Conservation (phyloP, 2,797 vertebrate species). For the Erithacus rubecula region DNA sequence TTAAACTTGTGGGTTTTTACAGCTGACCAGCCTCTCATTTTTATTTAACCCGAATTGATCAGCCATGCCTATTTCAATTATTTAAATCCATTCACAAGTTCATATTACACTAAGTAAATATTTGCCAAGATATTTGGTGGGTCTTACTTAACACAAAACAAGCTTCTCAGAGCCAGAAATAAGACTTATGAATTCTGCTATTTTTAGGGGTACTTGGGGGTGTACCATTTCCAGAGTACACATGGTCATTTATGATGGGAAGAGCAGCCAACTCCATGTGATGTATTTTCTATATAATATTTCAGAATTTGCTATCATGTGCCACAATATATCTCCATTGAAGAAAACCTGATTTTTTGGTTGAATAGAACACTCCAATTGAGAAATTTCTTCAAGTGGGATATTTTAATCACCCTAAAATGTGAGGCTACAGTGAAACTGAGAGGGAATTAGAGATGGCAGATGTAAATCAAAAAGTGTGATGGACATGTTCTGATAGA, state of each 20-base stretch:
- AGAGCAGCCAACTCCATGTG: not conserved
- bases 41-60: not conserved
- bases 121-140: not conserved
- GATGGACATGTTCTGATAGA: not conserved
- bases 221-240: not conserved
- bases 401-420: not conserved
- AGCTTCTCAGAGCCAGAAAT: not conserved
- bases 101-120: not conserved
- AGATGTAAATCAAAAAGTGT: not conserved
- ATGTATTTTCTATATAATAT: not conserved
- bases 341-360: not conserved
- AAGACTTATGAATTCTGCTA: not conserved
- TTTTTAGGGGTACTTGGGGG: fast-evolving
- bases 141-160: not conserved
- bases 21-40: not conserved
- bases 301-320: not conserved
- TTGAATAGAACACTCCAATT: not conserved
- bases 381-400: not conserved
- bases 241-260: not conserved
- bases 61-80: not conserved
- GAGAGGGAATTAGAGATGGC: not conserved
- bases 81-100: not conserved
- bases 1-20: not conserved
- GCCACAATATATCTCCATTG: fast-evolving
- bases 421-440: fast-evolving